Evolutionary conservation across 2,888 invertebrate genomes (phyloP).

Genomic region (Trichogramma evanescens): DNA sequence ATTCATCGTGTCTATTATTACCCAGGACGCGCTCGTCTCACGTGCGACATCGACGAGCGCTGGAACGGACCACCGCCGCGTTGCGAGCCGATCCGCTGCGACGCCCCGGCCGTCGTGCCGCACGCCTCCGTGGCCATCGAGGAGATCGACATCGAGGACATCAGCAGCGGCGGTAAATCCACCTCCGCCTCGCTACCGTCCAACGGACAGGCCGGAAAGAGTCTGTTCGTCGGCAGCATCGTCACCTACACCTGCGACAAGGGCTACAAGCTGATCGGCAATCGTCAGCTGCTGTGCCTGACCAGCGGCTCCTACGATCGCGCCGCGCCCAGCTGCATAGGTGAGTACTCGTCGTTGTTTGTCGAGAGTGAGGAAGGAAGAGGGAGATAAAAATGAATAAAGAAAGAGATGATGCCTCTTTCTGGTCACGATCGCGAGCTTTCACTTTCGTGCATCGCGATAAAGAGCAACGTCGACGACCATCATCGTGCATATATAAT

Average conservation of each 20-base stretch:
- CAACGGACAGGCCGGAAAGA: conserved; percentile 27
- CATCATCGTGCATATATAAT: no score
- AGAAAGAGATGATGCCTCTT: neutral
- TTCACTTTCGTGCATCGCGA: no score
- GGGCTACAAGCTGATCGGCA: conserved; percentile 64
- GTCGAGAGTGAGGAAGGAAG: neutral
- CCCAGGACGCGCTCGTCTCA: conserved; percentile 65
- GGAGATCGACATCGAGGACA: conserved; percentile 33
- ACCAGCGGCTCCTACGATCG: conserved; percentile 75
- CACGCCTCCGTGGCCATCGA: conserved; percentile 38
- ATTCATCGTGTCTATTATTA: neutral
- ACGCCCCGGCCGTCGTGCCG: conserved; percentile 34
- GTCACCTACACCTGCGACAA: conserved; percentile 70
- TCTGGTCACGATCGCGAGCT: neutral
- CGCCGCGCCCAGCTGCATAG: conserved; percentile 65
- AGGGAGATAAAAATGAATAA: neutral
- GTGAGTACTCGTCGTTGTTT: conserved; percentile 44
- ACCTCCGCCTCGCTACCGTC: neutral
- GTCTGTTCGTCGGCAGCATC: conserved; percentile 57
- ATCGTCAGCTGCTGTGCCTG: conserved; percentile 62
- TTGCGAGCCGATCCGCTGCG: conserved; percentile 57
- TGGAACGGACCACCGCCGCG: conserved; percentile 91
- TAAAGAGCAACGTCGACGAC: no score
- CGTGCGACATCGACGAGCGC: conserved; percentile 85
- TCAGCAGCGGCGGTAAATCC: conserved; percentile 6